Evolutionary conservation across 2,888 invertebrate genomes (phyloP), one percentile per base, ranked within the genome.

Genomic region (Cabera pusaria): DNA sequence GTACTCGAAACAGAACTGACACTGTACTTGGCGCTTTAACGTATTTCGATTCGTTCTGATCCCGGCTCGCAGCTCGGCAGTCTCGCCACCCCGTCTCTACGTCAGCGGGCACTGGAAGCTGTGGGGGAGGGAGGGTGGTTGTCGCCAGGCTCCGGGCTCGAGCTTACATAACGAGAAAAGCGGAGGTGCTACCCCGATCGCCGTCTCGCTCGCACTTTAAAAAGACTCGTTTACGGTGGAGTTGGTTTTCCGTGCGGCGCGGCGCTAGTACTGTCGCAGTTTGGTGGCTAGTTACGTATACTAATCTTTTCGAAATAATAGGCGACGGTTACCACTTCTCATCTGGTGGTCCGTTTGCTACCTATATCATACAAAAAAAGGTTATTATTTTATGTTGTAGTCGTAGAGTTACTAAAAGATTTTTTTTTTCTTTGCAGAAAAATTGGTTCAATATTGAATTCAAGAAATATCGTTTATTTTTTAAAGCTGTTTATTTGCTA

Each of bases 161-260:
- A 80, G 83, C 87, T 88, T 88, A 87, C 80, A 82, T 88, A 88
- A 88, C 81, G 84, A 78, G 86, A 71, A 82, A 83, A 85, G 75
- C 84, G 85, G 84, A 83, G 79, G 82, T 80, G 75, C 72, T 75
- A 35, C 72, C 72, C 68, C 62, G 66, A 65, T 55, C 50, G 56
- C 68, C 52, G 47, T 86, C 87, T 74, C 83, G 37, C 71, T 87
- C 80, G 50, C 81, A 57, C 85, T 10, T 18, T 54, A 7, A 4
- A 71, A 55, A 49, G 76, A 27, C 39, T 54, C 11, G 61, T 54
- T 14, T 42, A 59, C 21, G 49, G 5, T 33, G 39, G 48, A 12
- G 11, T 1, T 1, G n/a, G 18, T 69, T 78, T 50, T 78, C 61
- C 65, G 5, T 5, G 37, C 60, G 49, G n/a, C n/a, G n/a, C n/a